Conservation (phyloP, 2,797 vertebrate genomes). For the Phalloptychus januarius region DNA sequence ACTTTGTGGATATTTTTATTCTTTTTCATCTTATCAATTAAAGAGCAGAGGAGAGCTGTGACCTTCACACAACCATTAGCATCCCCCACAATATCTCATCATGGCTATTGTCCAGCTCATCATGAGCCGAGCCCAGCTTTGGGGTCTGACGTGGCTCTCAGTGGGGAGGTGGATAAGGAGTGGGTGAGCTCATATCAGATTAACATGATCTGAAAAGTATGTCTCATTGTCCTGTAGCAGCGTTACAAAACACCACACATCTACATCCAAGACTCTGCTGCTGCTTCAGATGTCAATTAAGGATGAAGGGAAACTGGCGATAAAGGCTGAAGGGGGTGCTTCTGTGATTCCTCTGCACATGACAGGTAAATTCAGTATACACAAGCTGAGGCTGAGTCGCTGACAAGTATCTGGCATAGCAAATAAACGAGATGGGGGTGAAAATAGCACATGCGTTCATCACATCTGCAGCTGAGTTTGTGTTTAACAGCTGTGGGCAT, state of each 20-base stretch:
- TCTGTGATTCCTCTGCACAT: not conserved
- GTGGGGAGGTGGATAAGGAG: constrained; percentile 42
- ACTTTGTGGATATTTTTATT: not conserved
- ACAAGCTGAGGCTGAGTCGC: constrained; percentile 17
- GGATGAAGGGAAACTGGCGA: not conserved
- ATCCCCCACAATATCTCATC: constrained; percentile 29
- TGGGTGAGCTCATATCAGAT: constrained; percentile 58
- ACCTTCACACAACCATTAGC: constrained; percentile 47
- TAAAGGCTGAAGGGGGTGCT: not conserved
- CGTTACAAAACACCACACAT: constrained; percentile 41
- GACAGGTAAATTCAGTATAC: not conserved
- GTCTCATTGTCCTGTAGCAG: constrained; percentile 51
- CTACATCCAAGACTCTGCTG: constrained; percentile 31
- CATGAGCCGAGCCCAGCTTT: constrained; percentile 28
- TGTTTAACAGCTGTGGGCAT: constrained; percentile 2
- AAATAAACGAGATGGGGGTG: constrained; percentile 10
- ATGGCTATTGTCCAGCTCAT: constrained; percentile 29
- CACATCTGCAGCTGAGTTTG: constrained; percentile 26
- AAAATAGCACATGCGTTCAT: constrained; percentile 15
- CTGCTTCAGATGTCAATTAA: constrained; percentile 15
- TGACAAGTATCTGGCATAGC: constrained; percentile 22
- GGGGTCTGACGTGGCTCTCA: constrained; percentile 40
- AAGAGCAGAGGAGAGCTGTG: constrained; percentile 17
- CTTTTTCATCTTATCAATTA: not conserved
- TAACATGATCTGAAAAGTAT: constrained; percentile 52